A percentile compares a stretch with the other conserved stretches of the same genome.
Evolutionary conservation across 2,113 vertebrate species (phyloP).

Genomic region (Carollia perspicillata): DNA sequence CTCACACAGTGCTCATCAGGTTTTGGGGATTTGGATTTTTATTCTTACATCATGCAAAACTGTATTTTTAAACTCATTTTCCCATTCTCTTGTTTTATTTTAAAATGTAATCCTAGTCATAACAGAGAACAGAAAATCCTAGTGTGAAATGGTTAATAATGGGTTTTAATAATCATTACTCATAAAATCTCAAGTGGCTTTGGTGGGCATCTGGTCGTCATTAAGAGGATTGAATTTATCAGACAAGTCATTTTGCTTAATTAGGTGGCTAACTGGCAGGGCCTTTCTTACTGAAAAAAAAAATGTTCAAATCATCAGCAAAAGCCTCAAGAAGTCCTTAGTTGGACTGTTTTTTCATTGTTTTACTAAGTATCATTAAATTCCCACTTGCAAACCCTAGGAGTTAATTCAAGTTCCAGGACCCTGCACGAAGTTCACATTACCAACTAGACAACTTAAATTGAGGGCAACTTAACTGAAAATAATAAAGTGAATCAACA

Average conservation of each 20-base stretch:
- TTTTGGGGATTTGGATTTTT: not conserved
- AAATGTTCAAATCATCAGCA: slow-evolving; percentile 61
- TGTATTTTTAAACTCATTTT: not conserved
- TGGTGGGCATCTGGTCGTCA: slow-evolving; percentile 83
- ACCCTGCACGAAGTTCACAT: not conserved
- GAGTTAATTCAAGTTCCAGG: not conserved
- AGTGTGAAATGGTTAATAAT: slow-evolving; percentile 56
- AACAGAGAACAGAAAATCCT: not conserved
- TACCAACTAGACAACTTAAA: not conserved
- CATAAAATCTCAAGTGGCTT: slow-evolving; percentile 73
- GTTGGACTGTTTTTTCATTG: not conserved
- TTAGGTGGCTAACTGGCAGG: slow-evolving; percentile 76
- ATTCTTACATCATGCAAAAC: not conserved
- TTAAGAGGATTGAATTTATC: slow-evolving; percentile 88
- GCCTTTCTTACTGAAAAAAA: slow-evolving; percentile 52
- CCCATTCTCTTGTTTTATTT: slow-evolving; percentile 22
- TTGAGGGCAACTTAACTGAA: not conserved
- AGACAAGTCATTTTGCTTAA: slow-evolving; percentile 82
- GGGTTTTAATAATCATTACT: slow-evolving; percentile 77
- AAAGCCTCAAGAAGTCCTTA: slow-evolving; percentile 59
- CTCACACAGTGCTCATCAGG: not conserved
- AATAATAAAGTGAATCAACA: not conserved
- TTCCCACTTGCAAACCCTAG: not conserved
- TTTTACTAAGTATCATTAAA: slow-evolving; percentile 21
- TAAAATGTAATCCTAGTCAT: not conserved